Evolutionary conservation across 2,113 vertebrate species (phyloP), one percentile per base, ranked within the genome.

Genomic region (Eira barbara): DNA sequence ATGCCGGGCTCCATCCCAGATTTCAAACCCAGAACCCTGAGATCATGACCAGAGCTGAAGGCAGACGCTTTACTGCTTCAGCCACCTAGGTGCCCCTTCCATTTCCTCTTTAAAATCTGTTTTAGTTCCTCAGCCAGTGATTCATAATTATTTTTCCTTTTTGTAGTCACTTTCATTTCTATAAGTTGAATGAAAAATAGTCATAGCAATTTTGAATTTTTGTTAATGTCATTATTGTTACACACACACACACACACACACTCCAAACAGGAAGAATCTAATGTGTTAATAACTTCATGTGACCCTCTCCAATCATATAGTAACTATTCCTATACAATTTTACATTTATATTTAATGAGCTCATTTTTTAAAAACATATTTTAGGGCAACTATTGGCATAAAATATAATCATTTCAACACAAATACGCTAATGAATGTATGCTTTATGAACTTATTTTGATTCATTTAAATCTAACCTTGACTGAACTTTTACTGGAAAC

Each of bases 141-240:
- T 39, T 36, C 36, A 55, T 69, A 92, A 92, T 10, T 65, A 71
- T 83, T 89, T 89, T 97, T 83, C 39, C 10, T 96, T 89, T 74
- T 12, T 95, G 14, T 78, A 80, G 36, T 92, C 1, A 84, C 29
- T 93, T 96, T 94, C 39, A 97, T 86, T 80, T 96, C 61, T 67
- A 78, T 0, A 87, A 81, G 31, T 7, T 63, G 67, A 82, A 49
- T 14, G 20, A 94, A 45, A 34, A 10, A 79, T 7, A 67, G 52
- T 76, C 55, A 83, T 13, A 90, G 81, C 6, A 34, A 84, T 93
- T 27, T 45, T 71, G 36, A 55, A 8, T 17, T 65, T 74, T 57
- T 93, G 52, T 49, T 76, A 80, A n/a, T 39, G 29, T 67, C 11
- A 42, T 3, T 63, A n/a, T 31, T 84, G 9, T 59, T 67, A 92